These are phyloP conservation scores for Beroe forskalii DNA, from an alignment of 37 sponge, comb jelly and placozoan species.

Conservation along the genomic window DNA sequence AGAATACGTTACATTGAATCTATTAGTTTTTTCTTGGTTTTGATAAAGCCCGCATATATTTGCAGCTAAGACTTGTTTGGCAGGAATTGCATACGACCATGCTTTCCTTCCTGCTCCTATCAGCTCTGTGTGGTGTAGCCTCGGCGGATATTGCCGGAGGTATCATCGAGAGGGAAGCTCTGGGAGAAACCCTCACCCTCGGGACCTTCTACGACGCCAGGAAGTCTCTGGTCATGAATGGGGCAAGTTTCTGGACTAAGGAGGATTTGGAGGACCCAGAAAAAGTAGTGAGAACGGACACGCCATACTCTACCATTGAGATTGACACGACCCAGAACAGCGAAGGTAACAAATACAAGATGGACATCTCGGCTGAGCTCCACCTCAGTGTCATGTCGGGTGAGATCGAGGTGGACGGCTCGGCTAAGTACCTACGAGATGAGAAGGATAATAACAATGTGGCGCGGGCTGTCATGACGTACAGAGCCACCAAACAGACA, in stretches of 20 bases:
- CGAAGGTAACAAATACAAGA: background rate
- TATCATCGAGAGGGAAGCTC: slow-evolving; percentile 51
- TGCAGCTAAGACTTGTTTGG: too few species aligned
- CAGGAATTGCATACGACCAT: too few species aligned
- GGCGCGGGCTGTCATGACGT: background rate
- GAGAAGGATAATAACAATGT: background rate
- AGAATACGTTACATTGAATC: too few species aligned
- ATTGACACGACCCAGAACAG: background rate
- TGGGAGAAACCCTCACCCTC: slow-evolving; percentile 37
- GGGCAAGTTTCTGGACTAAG: slow-evolving; percentile 36
- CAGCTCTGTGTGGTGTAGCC: background rate
- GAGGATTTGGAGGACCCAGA: background rate
- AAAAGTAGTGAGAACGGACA: slow-evolving; percentile 1
- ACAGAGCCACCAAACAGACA: slow-evolving; percentile 27
- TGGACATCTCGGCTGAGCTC: background rate
- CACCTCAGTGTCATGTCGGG: background rate
- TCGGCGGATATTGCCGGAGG: background rate
- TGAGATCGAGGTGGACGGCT: slow-evolving; percentile 2
- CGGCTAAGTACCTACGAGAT: slow-evolving; percentile 15
- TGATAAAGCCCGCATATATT: too few species aligned
- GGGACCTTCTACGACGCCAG: slow-evolving; percentile 55
- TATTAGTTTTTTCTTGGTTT: too few species aligned
- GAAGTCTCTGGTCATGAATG: slow-evolving; percentile 18
- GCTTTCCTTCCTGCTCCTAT: too few species aligned
- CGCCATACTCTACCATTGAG: background rate